Percentiles rank a stretch among this genome's conserved stretches.
phyloP scores from a whole-genome alignment of 1,140 invertebrate genomes.

The Drosophila chauvacae region DNA sequence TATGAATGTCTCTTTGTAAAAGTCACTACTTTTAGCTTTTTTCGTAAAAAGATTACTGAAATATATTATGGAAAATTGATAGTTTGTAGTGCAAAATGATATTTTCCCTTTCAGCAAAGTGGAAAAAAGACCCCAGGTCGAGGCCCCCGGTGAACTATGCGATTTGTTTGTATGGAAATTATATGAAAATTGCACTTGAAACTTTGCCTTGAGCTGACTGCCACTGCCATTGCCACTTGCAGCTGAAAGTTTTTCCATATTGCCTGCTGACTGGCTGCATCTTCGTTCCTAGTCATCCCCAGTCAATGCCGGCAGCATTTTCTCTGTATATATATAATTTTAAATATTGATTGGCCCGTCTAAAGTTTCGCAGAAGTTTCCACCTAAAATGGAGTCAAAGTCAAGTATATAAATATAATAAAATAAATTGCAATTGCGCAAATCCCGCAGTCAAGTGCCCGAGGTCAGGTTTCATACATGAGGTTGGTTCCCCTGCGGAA shows the following conservation, averaged over 20 bases:
- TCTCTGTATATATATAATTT: background rate
- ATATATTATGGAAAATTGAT: constrained; percentile 14
- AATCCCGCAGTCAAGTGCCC: constrained; percentile 28
- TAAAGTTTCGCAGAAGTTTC: constrained; percentile 35
- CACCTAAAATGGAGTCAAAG: constrained; percentile 38
- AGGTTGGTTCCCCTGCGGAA: constrained; percentile 17
- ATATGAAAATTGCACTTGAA: constrained; percentile 54
- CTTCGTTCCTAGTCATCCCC: constrained; percentile 5
- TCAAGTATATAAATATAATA: constrained; percentile 39
- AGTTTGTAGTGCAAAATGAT: constrained; percentile 8
- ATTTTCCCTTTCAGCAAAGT: constrained; percentile 26
- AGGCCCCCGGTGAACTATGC: constrained; percentile 25
- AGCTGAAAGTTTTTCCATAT: constrained; percentile 57
- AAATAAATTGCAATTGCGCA: constrained; percentile 29
- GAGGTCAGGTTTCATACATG: constrained; percentile 31
- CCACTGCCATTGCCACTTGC: constrained; percentile 41
- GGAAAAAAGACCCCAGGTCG: constrained; percentile 9
- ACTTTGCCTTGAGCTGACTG: constrained; percentile 43
- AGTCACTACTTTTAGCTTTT: background rate
- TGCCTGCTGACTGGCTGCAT: constrained; percentile 8
- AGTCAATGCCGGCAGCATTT: constrained; percentile 3
- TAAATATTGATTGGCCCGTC: constrained; percentile 45
- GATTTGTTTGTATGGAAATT: constrained; percentile 30
- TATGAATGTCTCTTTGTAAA: background rate
- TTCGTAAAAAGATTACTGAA: background rate